Evolutionary conservation across 2,113 vertebrate species (phyloP), one percentile per base, ranked within the genome.

Genomic region (Elachura formosa): DNA sequence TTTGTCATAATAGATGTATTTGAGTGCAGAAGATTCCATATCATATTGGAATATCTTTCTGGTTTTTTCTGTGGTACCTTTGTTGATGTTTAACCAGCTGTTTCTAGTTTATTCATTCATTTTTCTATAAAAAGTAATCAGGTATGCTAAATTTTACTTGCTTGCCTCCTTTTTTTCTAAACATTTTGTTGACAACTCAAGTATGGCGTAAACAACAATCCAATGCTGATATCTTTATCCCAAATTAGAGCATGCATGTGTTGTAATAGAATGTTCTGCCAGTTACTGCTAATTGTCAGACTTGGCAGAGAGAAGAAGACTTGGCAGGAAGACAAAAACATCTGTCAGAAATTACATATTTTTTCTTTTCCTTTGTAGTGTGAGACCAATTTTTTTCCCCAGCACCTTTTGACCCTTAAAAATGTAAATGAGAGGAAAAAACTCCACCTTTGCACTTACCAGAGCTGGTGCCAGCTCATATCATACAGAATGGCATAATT

Each of bases 261-360:
- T 59, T 90, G 52, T 56, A 61, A 73, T 4, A 73, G 23, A 72
- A 88, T 56, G 41, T 23, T 49, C 45, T 61, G 8, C 86, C 46
- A 88, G 8, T 71, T 82, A 31, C 87, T 80, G 46, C 54, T 96
- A 73, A 69, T 23, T 93, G 85, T n/a, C 34, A 75, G 51, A 29
- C 16, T 71, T 82, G 63, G 58, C 58, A 88, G 86, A 58, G 55
- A 56, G 41, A n/a, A 71, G 43, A 85, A 36, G 33, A 55, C 56
- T 2, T 76, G 66, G 29, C 78, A 49, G 38, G 49, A 94, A 79
- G 36, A 64, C 73, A 93, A 67, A 78, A 87, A 72, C 0, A 0
- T 14, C 29, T 63, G 17, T 64, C 43, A 89, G 41, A 92, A 90
- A 58, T 29, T 2, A 56, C 16, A 41, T 2, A 4, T 33, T 48